Conservation (phyloP, 2,113 vertebrate species). For the Neopipo cinnamomea region DNA sequence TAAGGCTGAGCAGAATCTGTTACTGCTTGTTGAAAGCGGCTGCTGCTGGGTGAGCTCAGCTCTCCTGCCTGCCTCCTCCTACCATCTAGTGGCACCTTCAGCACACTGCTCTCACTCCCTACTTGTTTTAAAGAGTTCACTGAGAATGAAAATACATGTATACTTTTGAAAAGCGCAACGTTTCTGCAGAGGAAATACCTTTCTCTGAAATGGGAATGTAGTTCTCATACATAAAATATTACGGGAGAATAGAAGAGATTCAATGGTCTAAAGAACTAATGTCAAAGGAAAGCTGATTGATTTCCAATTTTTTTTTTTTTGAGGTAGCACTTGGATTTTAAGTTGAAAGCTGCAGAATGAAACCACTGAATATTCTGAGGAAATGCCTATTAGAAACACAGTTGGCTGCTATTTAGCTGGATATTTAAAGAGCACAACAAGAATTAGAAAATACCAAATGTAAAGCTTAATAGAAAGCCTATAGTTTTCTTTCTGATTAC, state of each 20-base stretch:
- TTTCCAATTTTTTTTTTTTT: neutral
- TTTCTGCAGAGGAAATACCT: neutral
- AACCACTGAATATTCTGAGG: neutral
- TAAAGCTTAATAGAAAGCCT: neutral
- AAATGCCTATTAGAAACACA: neutral
- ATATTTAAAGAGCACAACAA: neutral
- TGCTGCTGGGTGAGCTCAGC: neutral
- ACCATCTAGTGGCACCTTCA: slow-evolving; percentile 63
- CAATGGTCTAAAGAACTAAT: neutral
- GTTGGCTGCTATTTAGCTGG: neutral
- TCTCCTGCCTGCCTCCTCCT: slow-evolving; percentile 38
- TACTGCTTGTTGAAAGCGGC: neutral
- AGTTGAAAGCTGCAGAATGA: neutral
- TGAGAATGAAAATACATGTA: neutral
- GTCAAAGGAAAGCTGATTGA: neutral
- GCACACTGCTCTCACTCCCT: neutral
- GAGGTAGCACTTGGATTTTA: neutral
- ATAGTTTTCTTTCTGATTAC: neutral
- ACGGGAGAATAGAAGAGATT: neutral
- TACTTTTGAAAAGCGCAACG: neutral
- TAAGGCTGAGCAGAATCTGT: neutral
- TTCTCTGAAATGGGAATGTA: neutral
- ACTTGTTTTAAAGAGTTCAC: neutral
- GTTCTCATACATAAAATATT: neutral
- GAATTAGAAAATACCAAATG: neutral